A percentile compares a stretch with the other conserved stretches of the same genome.
Conservation (phyloP, 2,888 invertebrate genomes). For the Aquatica leii region DNA sequence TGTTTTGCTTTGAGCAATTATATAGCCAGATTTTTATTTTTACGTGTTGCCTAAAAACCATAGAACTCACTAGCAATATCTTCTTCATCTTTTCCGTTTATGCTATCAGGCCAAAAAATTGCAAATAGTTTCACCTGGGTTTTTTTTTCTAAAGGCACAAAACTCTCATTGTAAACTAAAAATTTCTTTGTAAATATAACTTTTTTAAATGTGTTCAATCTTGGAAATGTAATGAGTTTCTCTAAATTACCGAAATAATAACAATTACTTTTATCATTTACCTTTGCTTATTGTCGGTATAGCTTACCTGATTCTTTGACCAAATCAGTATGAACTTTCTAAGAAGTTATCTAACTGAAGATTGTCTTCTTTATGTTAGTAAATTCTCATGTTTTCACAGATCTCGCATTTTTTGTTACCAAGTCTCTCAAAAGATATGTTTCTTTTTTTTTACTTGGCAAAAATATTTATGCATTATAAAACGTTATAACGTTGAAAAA, state of each 20-base stretch:
- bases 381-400: not conserved
- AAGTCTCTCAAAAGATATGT: not conserved
- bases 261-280: not conserved
- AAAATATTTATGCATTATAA: not conserved
- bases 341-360: not conserved
- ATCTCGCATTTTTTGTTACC: not conserved
- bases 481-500: not conserved
- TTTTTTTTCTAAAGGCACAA: not conserved
- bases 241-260: not conserved
- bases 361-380: not conserved
- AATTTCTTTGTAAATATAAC: not conserved
- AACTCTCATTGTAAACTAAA: not conserved
- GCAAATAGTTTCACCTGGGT: not conserved
- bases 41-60: not conserved
- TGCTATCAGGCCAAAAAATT: not conserved
- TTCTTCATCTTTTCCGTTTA: not conserved
- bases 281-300: not conserved
- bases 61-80: not conserved
- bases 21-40: constrained; percentile 28
- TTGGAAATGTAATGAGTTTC: not conserved
- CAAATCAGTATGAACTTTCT: not conserved
- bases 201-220: not conserved
- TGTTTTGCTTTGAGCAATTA: constrained; percentile 32
- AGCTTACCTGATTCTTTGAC: not conserved
- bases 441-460: not conserved